Conservation (phyloP, 2,888 invertebrate genomes). For the Thymelicus lineola region DNA sequence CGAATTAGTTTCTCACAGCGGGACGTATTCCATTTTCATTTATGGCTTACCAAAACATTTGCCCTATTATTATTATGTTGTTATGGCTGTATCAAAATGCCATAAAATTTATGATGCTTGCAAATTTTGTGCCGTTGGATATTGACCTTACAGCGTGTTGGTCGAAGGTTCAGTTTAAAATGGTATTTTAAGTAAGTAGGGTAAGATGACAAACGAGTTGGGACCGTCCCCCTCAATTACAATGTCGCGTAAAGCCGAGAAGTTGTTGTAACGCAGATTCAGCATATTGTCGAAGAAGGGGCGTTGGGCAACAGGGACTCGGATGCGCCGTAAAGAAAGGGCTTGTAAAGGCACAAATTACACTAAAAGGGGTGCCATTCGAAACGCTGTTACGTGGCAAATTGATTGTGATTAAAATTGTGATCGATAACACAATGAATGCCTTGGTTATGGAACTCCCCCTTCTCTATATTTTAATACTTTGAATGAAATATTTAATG, state of each 20-base stretch:
- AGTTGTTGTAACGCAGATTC: constrained; percentile 74
- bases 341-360: constrained; percentile 40
- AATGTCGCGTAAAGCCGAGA: constrained; percentile 70
- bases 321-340: constrained; percentile 5
- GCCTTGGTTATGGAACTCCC: constrained; percentile 12
- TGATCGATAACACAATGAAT: constrained; percentile 17
- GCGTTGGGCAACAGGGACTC: background rate
- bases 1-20: constrained; percentile 72
- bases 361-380: constrained; percentile 67
- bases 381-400: constrained; percentile 68
- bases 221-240: constrained; percentile 79
- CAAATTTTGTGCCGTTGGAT: constrained; percentile 51
- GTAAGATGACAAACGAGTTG: constrained; percentile 73
- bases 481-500: background rate
- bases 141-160: constrained; percentile 38
- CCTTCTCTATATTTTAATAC: background rate
- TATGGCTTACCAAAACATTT: constrained; percentile 85
- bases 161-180: constrained; percentile 47
- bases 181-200: constrained; percentile 50
- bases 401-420: constrained; percentile 72
- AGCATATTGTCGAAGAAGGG: constrained; percentile 70
- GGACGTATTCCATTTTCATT: constrained; percentile 72
- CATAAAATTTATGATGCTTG: constrained; percentile 83
- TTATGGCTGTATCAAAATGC: constrained; percentile 83
- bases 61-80: constrained; percentile 82